Evolutionary conservation across 2,113 vertebrate species (phyloP).

Genomic region (Formicarius rufipectus): DNA sequence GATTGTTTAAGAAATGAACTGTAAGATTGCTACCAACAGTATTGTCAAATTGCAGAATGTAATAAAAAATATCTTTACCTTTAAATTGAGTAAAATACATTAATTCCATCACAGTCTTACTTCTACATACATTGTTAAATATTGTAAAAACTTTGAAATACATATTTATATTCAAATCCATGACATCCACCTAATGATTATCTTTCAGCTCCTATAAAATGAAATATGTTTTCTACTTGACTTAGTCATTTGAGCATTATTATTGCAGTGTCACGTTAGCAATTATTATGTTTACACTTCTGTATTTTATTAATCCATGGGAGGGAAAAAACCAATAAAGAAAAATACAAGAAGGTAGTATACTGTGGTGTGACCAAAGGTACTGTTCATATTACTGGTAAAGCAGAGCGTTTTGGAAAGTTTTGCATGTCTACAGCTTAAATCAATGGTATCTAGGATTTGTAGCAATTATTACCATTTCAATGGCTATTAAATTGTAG

Average conservation of each 20-base stretch:
- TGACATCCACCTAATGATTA: background rate
- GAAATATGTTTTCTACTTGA: background rate
- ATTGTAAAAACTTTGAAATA: background rate
- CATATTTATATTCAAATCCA: background rate
- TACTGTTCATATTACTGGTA: background rate
- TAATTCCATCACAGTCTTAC: background rate
- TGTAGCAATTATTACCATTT: background rate
- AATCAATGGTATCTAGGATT: background rate
- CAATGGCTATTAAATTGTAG: background rate
- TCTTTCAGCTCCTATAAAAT: background rate
- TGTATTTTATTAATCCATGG: background rate
- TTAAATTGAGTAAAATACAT: background rate
- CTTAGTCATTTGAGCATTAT: background rate
- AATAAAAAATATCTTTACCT: background rate
- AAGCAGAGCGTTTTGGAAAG: background rate
- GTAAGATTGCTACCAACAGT: background rate
- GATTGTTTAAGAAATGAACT: background rate
- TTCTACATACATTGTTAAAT: background rate
- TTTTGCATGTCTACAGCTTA: background rate
- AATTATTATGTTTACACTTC: background rate
- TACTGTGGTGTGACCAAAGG: background rate
- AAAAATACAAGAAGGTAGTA: background rate
- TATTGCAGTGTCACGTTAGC: background rate
- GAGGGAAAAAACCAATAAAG: rapidly evolving
- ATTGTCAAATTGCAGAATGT: background rate